phyloP scores from a whole-genome alignment of 2,113 vertebrate genomes.

The Aegithalos caudatus region DNA sequence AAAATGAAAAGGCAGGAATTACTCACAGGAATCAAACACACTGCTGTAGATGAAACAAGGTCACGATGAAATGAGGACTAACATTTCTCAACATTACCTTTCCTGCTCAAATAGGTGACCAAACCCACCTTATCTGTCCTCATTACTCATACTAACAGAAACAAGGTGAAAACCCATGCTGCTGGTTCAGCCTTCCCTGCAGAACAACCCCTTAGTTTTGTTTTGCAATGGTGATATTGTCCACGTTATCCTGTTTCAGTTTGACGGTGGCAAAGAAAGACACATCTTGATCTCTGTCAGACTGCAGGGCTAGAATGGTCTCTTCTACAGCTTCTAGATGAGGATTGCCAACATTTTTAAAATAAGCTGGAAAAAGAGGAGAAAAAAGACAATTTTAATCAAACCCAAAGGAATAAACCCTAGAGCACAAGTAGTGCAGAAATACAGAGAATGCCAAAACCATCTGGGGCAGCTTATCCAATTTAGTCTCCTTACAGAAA shows the following conservation, averaged over 20 bases:
- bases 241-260: constrained; percentile 70
- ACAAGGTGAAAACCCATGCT: not conserved
- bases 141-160: not conserved
- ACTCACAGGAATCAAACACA: not conserved
- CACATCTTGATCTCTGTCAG: constrained; percentile 87
- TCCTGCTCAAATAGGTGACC: not conserved
- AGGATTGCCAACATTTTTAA: constrained; percentile 86
- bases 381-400: not conserved
- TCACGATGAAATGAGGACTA: not conserved
- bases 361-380: constrained; percentile 71
- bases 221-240: constrained; percentile 65
- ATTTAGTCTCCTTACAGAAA: not conserved
- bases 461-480: not conserved
- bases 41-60: not conserved
- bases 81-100: not conserved
- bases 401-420: not conserved
- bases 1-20: not conserved
- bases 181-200: not conserved
- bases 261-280: constrained; percentile 86
- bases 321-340: constrained; percentile 86
- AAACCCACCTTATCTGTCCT: not conserved
- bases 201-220: not conserved
- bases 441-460: not conserved
- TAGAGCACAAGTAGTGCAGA: not conserved
- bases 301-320: constrained; percentile 81